Evolutionary conservation across 1,140 invertebrate species (phyloP).

Genomic region (Caerostris darwini): DNA sequence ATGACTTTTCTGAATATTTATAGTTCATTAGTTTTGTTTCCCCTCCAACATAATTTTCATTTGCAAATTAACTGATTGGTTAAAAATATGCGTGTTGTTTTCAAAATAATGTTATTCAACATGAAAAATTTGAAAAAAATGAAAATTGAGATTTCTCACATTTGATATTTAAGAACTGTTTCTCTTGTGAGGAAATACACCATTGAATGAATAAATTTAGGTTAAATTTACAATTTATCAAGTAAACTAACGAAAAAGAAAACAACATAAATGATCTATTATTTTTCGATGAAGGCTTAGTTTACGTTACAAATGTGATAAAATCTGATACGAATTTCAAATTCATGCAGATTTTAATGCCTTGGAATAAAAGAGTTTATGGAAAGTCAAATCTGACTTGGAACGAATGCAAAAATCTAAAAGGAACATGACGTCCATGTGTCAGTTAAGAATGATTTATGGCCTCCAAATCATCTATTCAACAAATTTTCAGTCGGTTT

Average conservation of each 20-base stretch:
- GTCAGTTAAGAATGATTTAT: conserved; percentile 60
- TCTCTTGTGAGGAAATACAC: too few relatives aligned
- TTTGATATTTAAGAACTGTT: too few relatives aligned
- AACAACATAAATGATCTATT: background rate
- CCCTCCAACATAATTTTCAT: too few relatives aligned
- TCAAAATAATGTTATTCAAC: too few relatives aligned
- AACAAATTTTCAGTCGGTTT: conserved; percentile 52
- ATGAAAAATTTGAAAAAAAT: too few relatives aligned
- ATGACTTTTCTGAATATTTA: too few relatives aligned
- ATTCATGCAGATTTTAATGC: conserved; percentile 25
- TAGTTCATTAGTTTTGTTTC: too few relatives aligned
- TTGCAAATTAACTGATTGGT: too few relatives aligned
- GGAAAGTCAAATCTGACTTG: conserved; percentile 12
- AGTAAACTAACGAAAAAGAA: background rate
- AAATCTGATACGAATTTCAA: conserved; percentile 13
- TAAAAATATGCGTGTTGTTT: too few relatives aligned
- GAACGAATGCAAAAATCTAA: conserved; percentile 43
- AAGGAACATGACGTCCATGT: conserved; percentile 36
- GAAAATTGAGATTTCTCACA: too few relatives aligned
- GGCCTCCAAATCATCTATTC: conserved; percentile 56
- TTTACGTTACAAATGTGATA: background rate
- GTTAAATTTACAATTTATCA: background rate
- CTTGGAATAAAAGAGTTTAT: background rate
- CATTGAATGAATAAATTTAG: too few relatives aligned
- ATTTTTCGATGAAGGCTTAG: background rate